These are phyloP conservation scores for Heterohyrax brucei DNA, from an alignment of 2,797 vertebrate genomes.

Conservation along the genomic window DNA sequence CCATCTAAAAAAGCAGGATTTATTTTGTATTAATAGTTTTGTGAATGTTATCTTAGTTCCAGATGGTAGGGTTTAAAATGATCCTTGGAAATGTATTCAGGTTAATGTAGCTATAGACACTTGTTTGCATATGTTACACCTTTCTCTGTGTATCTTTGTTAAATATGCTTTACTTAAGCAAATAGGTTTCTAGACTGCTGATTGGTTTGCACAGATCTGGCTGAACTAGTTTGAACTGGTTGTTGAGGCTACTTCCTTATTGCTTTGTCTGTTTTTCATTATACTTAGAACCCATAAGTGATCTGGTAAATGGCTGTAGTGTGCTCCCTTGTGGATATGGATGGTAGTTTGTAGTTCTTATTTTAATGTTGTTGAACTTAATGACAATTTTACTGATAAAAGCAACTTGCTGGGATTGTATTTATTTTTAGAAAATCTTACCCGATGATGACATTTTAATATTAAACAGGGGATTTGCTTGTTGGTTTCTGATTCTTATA, in stretches of 20 bases:
- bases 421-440: conserved; percentile 69
- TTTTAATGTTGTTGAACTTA: conserved; percentile 65
- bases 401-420: conserved; percentile 35
- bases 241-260: conserved; percentile 81
- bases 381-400: conserved; percentile 73
- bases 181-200: conserved; percentile 78
- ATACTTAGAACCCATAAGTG: conserved; percentile 56
- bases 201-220: conserved; percentile 86
- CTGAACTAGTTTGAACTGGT: conserved; percentile 83
- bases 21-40: conserved; percentile 68
- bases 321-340: conserved; percentile 90
- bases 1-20: conserved; percentile 58
- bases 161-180: conserved; percentile 76
- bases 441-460: conserved; percentile 25
- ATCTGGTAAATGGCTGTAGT: conserved; percentile 85
- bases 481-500: conserved; percentile 54
- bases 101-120: conserved; percentile 37
- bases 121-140: conserved; percentile 52
- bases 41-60: conserved; percentile 56
- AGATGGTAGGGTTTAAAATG: conserved; percentile 51
- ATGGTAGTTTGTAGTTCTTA: conserved; percentile 85
- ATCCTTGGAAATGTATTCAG: conserved; percentile 50
- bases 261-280: conserved; percentile 81
- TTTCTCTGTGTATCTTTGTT: background rate
- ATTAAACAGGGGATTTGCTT: conserved; percentile 13